A percentile compares a stretch with the other conserved stretches of the same genome.
Conservation (phyloP, 1,140 invertebrate genomes). For the Procambarus clarkii region DNA sequence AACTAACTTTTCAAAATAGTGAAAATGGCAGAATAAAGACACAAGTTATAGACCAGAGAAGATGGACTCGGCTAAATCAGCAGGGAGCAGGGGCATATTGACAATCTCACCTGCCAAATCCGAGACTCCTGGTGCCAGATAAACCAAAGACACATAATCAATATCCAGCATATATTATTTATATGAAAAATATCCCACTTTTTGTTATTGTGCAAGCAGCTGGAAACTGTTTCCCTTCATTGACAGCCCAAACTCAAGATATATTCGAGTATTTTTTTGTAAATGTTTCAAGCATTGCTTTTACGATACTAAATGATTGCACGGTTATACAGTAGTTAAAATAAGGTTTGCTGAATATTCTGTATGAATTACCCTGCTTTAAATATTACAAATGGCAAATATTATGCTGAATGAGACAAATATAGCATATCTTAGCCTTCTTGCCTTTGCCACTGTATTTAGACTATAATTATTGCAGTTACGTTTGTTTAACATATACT, state of each 20-base stretch:
- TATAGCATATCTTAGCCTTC: neutral
- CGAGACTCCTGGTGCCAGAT: conserved; percentile 60
- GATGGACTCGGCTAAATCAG: conserved; percentile 25
- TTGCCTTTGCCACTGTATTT: neutral
- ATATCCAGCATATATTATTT: conserved; percentile 37
- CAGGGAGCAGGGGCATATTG: conserved; percentile 37
- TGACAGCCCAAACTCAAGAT: neutral
- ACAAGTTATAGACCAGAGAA: conserved; percentile 20
- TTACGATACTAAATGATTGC: neutral
- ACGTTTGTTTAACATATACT: neutral
- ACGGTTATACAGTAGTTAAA: neutral
- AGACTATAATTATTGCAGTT: neutral
- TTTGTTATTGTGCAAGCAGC: neutral
- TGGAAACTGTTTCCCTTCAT: neutral
- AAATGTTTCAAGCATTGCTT: conserved; percentile 4
- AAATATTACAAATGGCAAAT: neutral
- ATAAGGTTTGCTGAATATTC: neutral
- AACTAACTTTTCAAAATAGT: conserved; percentile 42
- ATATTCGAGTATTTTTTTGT: neutral
- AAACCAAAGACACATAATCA: conserved; percentile 64
- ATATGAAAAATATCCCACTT: conserved; percentile 18
- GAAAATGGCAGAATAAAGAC: conserved; percentile 34
- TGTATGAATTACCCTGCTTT: neutral
- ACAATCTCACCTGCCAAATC: conserved; percentile 65
- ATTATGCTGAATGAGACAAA: neutral